phyloP scores from a whole-genome alignment of 2,888 invertebrate genomes.

The Drosophila barbarae region DNA sequence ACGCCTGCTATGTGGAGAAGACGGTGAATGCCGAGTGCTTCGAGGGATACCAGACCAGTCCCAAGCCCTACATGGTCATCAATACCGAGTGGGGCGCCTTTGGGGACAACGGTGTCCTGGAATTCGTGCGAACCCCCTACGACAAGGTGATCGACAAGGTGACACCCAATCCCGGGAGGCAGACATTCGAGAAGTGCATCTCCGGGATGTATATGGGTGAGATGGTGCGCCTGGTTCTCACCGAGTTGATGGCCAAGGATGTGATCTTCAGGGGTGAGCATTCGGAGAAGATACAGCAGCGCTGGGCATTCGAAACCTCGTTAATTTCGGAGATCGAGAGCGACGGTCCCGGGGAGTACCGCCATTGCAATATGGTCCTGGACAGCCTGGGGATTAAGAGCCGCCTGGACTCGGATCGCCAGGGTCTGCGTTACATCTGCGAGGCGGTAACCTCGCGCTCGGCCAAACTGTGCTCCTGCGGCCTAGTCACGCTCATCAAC shows the following conservation, averaged over 20 bases:
- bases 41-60: constrained; percentile 80
- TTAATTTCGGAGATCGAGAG: constrained; percentile 97
- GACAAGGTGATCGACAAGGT: constrained; percentile 89
- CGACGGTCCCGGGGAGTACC: constrained; percentile 86
- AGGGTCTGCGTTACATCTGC: constrained; percentile 93
- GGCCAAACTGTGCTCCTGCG: constrained; percentile 94
- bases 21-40: constrained; percentile 89
- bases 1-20: constrained; percentile 92
- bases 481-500: constrained; percentile 90
- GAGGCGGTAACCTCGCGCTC: constrained; percentile 93
- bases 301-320: constrained; percentile 90
- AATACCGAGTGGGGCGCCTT: constrained; percentile 99
- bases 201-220: constrained; percentile 99
- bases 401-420: constrained; percentile 91
- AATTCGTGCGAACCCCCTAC: constrained; percentile 90
- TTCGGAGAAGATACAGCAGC: constrained; percentile 31
- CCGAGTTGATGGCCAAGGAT: constrained; percentile 88
- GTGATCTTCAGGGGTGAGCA: constrained; percentile 63
- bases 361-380: constrained; percentile 87
- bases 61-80: constrained; percentile 84
- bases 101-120: constrained; percentile 92
- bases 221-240: constrained; percentile 89
- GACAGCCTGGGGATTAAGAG: constrained; percentile 84
- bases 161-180: constrained; percentile 89
- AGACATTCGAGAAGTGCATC: constrained; percentile 89